A percentile compares a stretch with the other conserved stretches of the same genome.
phyloP scores from a whole-genome alignment of 53 echinoderm and acorn worm species.

The Mesocentrotus franciscanus region DNA sequence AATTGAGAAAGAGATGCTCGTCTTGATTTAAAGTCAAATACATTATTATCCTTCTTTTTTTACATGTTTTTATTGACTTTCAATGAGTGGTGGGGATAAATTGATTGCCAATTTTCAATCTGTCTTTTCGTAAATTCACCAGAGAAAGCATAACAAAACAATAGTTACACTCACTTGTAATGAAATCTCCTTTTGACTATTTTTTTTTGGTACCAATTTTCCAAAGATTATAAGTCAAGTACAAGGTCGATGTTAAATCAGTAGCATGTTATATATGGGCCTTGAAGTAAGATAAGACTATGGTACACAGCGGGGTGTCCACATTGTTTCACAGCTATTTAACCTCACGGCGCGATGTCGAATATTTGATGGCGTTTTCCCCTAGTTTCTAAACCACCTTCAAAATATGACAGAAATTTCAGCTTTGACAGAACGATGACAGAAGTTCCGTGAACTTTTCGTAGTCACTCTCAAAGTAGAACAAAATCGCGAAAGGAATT shows the following conservation, averaged over 20 bases:
- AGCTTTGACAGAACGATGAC: constrained; percentile 34
- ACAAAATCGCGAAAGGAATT: not conserved
- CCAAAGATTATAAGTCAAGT: not conserved
- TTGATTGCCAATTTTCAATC: not conserved
- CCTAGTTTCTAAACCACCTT: constrained; percentile 43
- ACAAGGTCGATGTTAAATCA: not conserved
- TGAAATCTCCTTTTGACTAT: not conserved
- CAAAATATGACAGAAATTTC: constrained; percentile 41
- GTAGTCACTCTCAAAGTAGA: not conserved
- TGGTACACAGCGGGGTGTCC: constrained; percentile 29
- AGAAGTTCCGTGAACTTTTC: constrained; percentile 38
- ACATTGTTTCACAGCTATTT: constrained; percentile 63
- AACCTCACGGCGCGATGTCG: constrained; percentile 58
- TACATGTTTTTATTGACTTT: no score
- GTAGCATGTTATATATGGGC: not conserved
- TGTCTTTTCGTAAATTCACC: not conserved
- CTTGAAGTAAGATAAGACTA: not conserved
- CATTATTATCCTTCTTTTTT: no score
- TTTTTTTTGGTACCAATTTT: not conserved
- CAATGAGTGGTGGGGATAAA: no score
- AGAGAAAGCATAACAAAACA: not conserved
- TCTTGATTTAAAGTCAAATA: no score
- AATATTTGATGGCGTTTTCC: constrained; percentile 42
- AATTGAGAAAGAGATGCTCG: no score
- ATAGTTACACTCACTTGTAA: not conserved